These are phyloP conservation scores for Neodiprion virginianus DNA, from an alignment of 1,140 invertebrate species.

Conservation along the genomic window DNA sequence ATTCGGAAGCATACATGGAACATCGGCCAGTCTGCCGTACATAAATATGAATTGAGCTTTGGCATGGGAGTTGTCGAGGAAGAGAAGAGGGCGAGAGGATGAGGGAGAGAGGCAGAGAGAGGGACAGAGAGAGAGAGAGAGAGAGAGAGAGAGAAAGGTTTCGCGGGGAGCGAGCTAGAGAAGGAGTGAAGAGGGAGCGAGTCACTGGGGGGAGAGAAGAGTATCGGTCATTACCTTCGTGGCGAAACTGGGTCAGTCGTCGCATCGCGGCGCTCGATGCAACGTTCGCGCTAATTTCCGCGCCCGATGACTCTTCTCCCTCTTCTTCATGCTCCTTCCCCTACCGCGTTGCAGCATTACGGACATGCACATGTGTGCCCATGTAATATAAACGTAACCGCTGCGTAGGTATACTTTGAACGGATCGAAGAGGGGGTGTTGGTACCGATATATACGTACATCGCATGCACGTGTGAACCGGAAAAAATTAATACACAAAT, in stretches of 20 bases:
- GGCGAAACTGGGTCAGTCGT: conserved; percentile 63
- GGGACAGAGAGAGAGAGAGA: conserved; percentile 25
- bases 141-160: conserved; percentile 31
- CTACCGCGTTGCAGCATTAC: too few relatives aligned
- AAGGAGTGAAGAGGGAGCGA: conserved; percentile 19
- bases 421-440: too few relatives aligned
- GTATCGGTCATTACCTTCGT: conserved; percentile 64
- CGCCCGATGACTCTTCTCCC: neutral
- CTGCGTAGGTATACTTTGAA: too few relatives aligned
- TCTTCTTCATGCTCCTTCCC: neutral
- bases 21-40: too few relatives aligned
- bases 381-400: too few relatives aligned
- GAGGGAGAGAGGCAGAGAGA: neutral
- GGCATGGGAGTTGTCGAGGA: conserved; percentile 5
- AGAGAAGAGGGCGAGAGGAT: conserved; percentile 10
- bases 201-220: conserved; percentile 29
- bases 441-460: too few relatives aligned
- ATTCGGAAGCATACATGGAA: too few relatives aligned
- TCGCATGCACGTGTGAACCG: too few relatives aligned
- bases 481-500: too few relatives aligned
- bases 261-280: conserved; percentile 43
- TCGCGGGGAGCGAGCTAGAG: neutral
- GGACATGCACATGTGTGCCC: too few relatives aligned
- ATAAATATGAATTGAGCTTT: too few relatives aligned
- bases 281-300: conserved; percentile 43